Conservation (phyloP, 2,888 invertebrate species). For the Suillia variegata region DNA sequence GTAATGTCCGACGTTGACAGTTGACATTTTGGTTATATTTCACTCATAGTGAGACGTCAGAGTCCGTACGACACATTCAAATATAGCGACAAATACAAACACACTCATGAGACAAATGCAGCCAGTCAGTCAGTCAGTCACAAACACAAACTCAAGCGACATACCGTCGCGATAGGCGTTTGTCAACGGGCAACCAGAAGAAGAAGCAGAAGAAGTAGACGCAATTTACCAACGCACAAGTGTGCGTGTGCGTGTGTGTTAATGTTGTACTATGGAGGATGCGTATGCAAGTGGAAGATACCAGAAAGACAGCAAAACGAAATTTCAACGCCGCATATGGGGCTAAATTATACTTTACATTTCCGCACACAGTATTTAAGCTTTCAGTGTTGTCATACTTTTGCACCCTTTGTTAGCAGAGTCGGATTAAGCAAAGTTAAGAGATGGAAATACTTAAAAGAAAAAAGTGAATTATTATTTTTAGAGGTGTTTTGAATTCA, state of each 20-base stretch:
- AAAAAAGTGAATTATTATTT: no score
- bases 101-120: not conserved
- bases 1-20: conserved; percentile 53
- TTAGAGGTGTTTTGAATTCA: no score
- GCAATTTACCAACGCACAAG: not conserved
- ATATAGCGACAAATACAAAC: conserved; percentile 33
- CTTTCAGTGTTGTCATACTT: conserved; percentile 19
- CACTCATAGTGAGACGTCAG: conserved; percentile 52
- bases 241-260: conserved; percentile 31
- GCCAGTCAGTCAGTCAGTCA: conserved; percentile 6
- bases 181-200: conserved; percentile 32
- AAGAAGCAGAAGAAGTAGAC: not conserved
- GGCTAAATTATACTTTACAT: conserved; percentile 51
- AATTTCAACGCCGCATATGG: conserved; percentile 33
- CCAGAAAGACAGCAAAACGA: not conserved
- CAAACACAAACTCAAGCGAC: conserved; percentile 3
- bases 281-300: conserved; percentile 13
- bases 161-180: conserved; percentile 31
- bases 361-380: conserved; percentile 27
- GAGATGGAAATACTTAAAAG: no score
- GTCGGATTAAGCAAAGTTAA: no score
- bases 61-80: conserved; percentile 50
- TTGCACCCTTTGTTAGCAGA: not conserved
- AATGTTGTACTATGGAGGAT: no score
- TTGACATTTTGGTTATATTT: conserved; percentile 54